phyloP scores from a whole-genome alignment of 2,888 invertebrate species.

The Cryptus viduatorius region DNA sequence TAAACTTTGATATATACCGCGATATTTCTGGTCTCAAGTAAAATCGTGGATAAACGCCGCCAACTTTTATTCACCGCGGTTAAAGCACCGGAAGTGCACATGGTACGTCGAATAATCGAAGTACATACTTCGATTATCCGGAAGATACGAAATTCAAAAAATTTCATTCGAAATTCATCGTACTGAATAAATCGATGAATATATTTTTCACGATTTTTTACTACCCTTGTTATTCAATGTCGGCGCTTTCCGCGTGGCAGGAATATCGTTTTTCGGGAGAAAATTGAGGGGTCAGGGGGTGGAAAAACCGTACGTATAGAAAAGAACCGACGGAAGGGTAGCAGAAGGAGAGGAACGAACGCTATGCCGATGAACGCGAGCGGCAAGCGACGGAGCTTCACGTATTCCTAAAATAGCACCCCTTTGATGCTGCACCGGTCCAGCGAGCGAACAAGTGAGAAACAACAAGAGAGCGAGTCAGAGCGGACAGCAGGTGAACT shows the following conservation, averaged over 20 bases:
- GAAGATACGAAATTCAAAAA: conserved; percentile 12
- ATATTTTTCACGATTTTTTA: too few relatives aligned
- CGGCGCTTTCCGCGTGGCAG: not conserved
- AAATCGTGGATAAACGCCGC: conserved; percentile 35
- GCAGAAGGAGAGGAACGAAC: conserved; percentile 14
- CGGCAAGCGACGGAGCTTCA: conserved; percentile 34
- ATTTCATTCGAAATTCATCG: not conserved
- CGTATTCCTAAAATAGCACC: conserved; percentile 66
- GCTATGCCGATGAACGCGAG: conserved; percentile 35
- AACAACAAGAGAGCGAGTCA: conserved; percentile 18
- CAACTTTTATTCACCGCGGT: conserved; percentile 3
- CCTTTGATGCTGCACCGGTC: conserved; percentile 65
- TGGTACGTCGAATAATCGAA: not conserved
- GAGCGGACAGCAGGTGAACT: conserved; percentile 51
- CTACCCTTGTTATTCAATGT: too few relatives aligned
- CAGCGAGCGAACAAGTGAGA: conserved; percentile 20
- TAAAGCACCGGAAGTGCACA: conserved; percentile 13
- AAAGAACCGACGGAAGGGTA: conserved; percentile 21
- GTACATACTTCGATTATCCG: not conserved
- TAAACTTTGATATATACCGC: conserved; percentile 22
- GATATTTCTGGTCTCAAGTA: conserved; percentile 39
- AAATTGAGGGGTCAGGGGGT: not conserved
- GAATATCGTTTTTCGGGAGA: not conserved
- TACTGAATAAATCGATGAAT: not conserved
- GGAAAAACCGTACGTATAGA: conserved; percentile 4